Conservation (phyloP, 2,888 invertebrate genomes). For the Dynastes hyllus region DNA sequence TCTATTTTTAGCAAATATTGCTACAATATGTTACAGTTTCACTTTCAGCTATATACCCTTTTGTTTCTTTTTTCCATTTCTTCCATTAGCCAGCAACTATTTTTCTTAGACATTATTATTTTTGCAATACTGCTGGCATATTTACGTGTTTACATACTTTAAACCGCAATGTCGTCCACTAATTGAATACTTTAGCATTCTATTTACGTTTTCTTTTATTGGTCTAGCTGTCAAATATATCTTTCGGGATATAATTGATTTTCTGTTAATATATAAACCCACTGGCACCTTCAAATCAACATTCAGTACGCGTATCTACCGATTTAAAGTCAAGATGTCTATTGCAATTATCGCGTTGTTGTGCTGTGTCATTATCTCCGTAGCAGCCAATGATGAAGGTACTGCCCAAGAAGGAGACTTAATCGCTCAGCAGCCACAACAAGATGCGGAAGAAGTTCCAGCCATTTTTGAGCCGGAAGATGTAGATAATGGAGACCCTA, state of each 20-base stretch:
- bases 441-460: no score
- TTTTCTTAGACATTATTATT: no score
- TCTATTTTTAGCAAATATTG: no score
- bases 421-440: no score
- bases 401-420: neutral
- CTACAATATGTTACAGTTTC: no score
- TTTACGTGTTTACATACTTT: neutral
- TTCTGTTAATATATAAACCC: neutral
- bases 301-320: neutral
- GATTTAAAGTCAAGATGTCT: neutral
- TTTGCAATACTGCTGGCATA: no score
- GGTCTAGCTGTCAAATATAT: neutral
- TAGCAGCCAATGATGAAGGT: neutral
- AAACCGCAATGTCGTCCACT: neutral
- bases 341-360: neutral
- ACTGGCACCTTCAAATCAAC: neutral
- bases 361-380: neutral
- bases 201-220: neutral
- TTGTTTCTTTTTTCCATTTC: no score
- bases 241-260: neutral
- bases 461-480: no score
- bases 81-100: no score
- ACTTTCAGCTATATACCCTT: no score
- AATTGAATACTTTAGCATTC: neutral
- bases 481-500: no score